Evolutionary conservation across 2,888 invertebrate species (phyloP), one percentile per base, ranked within the genome.

Genomic region (Tiphia femorata): DNA sequence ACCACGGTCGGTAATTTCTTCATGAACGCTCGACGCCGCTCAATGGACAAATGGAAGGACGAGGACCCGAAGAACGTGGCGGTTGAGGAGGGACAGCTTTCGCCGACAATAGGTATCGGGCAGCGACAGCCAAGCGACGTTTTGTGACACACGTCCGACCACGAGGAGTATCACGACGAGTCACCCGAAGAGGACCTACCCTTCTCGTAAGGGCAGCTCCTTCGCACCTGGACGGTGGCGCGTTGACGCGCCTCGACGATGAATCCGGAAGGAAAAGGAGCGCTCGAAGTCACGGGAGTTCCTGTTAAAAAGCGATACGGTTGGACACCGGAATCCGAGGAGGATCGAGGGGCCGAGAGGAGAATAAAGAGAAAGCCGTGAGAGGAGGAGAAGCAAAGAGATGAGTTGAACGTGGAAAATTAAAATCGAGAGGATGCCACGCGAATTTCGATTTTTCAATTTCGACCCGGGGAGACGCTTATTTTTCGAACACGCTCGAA

Each of bases 1-100:
- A 97, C 97, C 49, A 98, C 98, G 8, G 98, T 98, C 56, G 98
- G 98, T 44, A 99, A 99, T 85, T 99, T 99, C 89, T 99, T 99
- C 87, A 99, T 99, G 99, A 99, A 99, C 85, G 99, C 99, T n/a
- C 89, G 98, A 58, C 89, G 99, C 73, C 90, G 99, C 68, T 95
- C 95, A 2, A 95, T 95, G 94, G 98, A 98, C 86, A 98, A 98
- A 81, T 98, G 98, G 97, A 94, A 95, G 84, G 97, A 97, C 80
- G 96, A 97, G 77, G 95, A 92, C 72, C 92, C 91, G 48, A 90
- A 90, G 69, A 83, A 86, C 62, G 82, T 85, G 43, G 78, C 85
- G 58, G 77, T 82, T 55, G 83, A 83, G 66, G 83, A 83, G 57
- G 83, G 80, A 54, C 83, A 83, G 62, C 73, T 83, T 56, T 83